phyloP scores from a whole-genome alignment of 2,797 vertebrate genomes.

The Neosalanx taihuensis region DNA sequence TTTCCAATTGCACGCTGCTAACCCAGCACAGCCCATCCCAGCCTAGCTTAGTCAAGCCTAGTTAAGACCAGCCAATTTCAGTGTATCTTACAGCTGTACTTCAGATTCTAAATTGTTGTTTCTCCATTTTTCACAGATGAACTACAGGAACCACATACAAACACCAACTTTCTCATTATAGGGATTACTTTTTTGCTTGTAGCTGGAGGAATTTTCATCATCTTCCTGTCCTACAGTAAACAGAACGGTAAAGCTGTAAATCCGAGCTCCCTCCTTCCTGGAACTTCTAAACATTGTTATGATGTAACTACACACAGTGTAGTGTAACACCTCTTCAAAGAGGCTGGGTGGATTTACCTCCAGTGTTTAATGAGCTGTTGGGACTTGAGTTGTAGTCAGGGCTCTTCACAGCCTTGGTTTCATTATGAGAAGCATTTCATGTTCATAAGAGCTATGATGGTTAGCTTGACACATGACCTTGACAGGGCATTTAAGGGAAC shows the following conservation, averaged over 20 bases:
- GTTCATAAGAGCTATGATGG: neutral
- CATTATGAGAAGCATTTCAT: neutral
- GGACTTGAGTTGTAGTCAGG: neutral
- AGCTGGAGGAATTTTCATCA: conserved; percentile 8
- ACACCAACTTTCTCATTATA: conserved; percentile 13
- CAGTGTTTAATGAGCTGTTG: too few species aligned
- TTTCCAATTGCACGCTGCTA: too few species aligned
- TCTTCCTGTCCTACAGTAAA: conserved; percentile 23
- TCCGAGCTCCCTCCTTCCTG: too few species aligned
- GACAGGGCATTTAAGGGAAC: neutral
- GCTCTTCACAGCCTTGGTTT: neutral
- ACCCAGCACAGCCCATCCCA: too few species aligned
- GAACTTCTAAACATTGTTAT: too few species aligned
- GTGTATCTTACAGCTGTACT: neutral
- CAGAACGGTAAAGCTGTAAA: conserved; percentile 51
- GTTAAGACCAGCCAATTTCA: too few species aligned
- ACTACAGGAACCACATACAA: neutral
- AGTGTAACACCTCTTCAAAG: too few species aligned
- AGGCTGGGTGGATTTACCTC: too few species aligned
- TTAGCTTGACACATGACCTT: neutral
- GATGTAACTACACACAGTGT: too few species aligned
- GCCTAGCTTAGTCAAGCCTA: neutral
- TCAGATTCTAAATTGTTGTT: neutral
- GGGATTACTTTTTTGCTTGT: conserved; percentile 10
- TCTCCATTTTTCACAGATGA: conserved; percentile 54